A percentile compares a stretch with the other conserved stretches of the same genome.
Evolutionary conservation across 2,888 invertebrate species (phyloP).

Genomic region (Apotomis capreana): DNA sequence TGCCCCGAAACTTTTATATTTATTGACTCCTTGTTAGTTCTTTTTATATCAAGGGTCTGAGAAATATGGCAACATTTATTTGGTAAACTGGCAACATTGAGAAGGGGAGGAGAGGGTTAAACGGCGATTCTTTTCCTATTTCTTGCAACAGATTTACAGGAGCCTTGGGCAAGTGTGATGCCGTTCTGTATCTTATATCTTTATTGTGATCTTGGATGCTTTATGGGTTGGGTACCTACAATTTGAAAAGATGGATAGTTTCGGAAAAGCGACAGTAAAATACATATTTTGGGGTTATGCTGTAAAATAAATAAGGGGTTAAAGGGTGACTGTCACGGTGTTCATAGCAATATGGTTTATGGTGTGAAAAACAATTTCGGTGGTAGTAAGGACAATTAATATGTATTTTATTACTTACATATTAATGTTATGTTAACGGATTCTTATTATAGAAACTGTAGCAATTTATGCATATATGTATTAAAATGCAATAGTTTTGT

Average conservation of each 20-base stretch:
- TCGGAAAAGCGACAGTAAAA: conserved; percentile 18
- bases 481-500: no score
- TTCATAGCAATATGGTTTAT: conserved; percentile 1
- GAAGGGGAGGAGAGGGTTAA: conserved; percentile 65
- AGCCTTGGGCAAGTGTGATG: conserved; percentile 63
- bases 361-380: background rate
- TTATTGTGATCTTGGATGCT: conserved; percentile 58
- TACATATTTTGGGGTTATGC: conserved; percentile 24
- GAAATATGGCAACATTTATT: conserved; percentile 61
- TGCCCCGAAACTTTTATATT: conserved; percentile 37
- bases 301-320: background rate
- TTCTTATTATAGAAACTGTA: no score
- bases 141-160: conserved; percentile 68
- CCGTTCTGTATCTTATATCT: conserved; percentile 69
- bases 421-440: no score
- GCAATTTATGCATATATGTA: no score
- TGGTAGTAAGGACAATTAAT: no score
- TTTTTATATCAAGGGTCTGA: conserved; percentile 57
- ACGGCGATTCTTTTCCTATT: conserved; percentile 65
- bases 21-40: conserved; percentile 43
- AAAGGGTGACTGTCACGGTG: background rate
- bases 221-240: conserved; percentile 32
- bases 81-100: conserved; percentile 51
- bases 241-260: conserved; percentile 27
- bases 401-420: no score